Conservation (phyloP, 2,888 invertebrate genomes). For the Apamea epomidion region DNA sequence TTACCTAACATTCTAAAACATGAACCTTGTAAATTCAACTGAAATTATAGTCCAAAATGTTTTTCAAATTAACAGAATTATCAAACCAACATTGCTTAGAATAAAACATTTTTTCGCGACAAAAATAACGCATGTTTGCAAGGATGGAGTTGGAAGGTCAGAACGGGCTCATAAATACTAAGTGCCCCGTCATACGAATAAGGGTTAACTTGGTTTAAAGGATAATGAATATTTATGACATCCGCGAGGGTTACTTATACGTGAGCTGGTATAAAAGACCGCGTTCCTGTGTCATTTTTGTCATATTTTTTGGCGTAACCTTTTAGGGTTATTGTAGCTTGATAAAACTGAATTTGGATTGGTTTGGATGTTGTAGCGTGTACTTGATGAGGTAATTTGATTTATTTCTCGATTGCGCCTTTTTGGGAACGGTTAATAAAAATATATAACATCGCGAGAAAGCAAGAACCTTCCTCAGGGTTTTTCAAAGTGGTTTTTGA, state of each 20-base stretch:
- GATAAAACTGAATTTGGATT: neutral
- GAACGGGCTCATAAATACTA: conserved; percentile 60
- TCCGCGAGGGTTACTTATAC: conserved; percentile 45
- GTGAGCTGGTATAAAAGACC: conserved; percentile 23
- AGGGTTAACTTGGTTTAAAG: conserved; percentile 58
- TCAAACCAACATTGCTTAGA: neutral
- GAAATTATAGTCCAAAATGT: conserved; percentile 11
- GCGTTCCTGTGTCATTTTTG: conserved; percentile 26
- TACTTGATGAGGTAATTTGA: conserved; percentile 13
- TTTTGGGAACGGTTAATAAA: neutral
- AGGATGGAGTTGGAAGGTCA: conserved; percentile 55
- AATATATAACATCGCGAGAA: neutral
- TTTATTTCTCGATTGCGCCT: conserved; percentile 5
- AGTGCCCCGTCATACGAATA: conserved; percentile 51
- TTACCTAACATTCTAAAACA: conserved; percentile 2
- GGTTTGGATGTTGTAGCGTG: neutral
- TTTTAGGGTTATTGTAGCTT: conserved; percentile 11
- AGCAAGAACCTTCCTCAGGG: neutral
- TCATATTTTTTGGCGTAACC: conserved; percentile 21
- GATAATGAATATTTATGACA: conserved; percentile 64
- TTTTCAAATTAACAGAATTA: neutral
- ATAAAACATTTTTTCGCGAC: conserved; percentile 7
- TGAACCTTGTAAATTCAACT: conserved; percentile 6
- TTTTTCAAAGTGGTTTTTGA: neutral
- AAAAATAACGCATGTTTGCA: conserved; percentile 36